phyloP scores from a whole-genome alignment of 2,888 invertebrate species.

The Hydropsyche betteni region DNA sequence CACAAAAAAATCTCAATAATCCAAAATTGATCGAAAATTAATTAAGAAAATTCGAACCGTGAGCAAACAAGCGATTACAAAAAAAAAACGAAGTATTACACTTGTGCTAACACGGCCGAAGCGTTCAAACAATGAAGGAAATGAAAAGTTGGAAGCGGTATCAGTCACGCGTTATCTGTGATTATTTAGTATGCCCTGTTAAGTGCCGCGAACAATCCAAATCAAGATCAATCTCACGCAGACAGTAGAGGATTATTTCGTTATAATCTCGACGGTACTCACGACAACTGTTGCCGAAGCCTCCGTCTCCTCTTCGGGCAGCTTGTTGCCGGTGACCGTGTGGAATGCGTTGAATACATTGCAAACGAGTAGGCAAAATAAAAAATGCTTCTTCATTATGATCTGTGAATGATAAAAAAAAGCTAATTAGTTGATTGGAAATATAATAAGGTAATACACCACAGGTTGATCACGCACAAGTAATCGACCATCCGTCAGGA shows the following conservation, averaged over 20 bases:
- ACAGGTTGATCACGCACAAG: no score
- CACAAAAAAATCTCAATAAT: no score
- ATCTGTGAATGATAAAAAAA: slow-evolving; percentile 13
- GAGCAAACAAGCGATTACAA: background rate
- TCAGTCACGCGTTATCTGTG: background rate
- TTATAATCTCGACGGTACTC: background rate
- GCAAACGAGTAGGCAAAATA: slow-evolving; percentile 6
- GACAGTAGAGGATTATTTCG: no score
- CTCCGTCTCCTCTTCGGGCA: slow-evolving; percentile 33
- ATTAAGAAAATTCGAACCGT: no score
- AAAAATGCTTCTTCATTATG: slow-evolving; percentile 5
- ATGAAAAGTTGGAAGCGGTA: background rate
- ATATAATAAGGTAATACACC: no score
- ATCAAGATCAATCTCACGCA: no score
- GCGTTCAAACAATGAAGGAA: slow-evolving; percentile 32
- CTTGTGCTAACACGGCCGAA: slow-evolving; percentile 28
- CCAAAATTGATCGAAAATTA: no score
- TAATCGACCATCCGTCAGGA: no score
- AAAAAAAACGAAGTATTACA: background rate
- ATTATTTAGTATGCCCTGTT: background rate
- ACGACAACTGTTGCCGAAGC: background rate
- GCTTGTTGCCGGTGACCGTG: slow-evolving; percentile 10
- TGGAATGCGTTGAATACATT: slow-evolving; percentile 10
- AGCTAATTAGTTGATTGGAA: no score
- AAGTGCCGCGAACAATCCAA: no score